Evolutionary conservation across 1,140 invertebrate genomes (phyloP), one percentile per base, ranked within the genome.

Genomic region (Dryas iulia): DNA sequence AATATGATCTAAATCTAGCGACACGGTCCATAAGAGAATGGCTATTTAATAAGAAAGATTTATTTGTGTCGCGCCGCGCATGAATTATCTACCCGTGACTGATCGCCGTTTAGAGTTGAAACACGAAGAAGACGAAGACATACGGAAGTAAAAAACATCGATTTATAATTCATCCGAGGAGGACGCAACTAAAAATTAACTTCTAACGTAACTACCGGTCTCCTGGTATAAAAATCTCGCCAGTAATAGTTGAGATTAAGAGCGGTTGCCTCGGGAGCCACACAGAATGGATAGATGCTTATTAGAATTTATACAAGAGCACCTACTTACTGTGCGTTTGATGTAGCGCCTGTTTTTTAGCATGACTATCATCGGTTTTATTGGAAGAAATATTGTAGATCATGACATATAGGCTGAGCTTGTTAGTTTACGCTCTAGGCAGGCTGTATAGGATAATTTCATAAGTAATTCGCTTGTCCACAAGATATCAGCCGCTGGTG

Each of bases 161-260:
- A 87, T 87, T 88, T 88, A 87, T 86, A 77, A 82, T 66, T 61
- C 73, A 63, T 47, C 71, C 73, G 57, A 78, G 81, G 83, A 87
- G 87, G 84, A 83, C 84, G 81, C 77, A 81, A 84, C 81, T 86
- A 82, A 84, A 86, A 88, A 90, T 87, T 84, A 86, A 85, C 77
- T 76, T 79, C 71, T 73, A 80, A 81, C 74, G 31, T 78, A 87
- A 90, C 85, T 89, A 89, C 81, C 81, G 79, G 75, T 81, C 73
- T 73, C 66, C 23, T 53, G 62, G 63, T 84, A 82, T 83, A 79
- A 84, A 86, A 87, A 86, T 78, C 70, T 82, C 77, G 71, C 72
- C 79, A 79, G 80, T 88, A 88, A 90, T 89, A 83, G 81, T 79
- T 67, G 77, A 86, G 84, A 90, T 89, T 88, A 90, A 74, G 79